Conservation (phyloP, 2,797 vertebrate genomes). For the Chiloscyllium punctatum region DNA sequence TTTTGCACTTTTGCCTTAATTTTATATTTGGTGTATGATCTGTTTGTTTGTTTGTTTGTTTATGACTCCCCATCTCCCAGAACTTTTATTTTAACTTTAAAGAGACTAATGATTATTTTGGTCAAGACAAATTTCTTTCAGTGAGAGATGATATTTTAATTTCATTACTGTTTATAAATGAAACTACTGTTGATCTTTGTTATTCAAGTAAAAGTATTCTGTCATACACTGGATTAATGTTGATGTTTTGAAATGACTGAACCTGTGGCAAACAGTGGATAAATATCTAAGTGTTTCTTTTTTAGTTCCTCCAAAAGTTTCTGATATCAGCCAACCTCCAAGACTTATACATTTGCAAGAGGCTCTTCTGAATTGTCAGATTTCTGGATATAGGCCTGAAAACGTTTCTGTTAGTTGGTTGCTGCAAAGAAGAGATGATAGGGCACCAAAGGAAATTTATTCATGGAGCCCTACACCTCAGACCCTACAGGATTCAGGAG, state of each 20-base stretch:
- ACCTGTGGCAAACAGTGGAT: neutral
- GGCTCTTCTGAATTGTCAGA: slow-evolving; percentile 5
- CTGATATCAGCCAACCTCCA: neutral
- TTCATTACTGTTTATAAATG: neutral
- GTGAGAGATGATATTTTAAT: neutral
- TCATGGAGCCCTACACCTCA: neutral
- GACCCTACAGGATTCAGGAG: neutral
- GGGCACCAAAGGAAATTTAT: neutral
- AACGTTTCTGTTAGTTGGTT: neutral
- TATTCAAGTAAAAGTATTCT: neutral
- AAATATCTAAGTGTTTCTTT: neutral
- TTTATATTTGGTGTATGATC: neutral
- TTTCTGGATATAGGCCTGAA: slow-evolving; percentile 7
- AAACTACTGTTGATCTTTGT: neutral
- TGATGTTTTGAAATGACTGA: neutral
- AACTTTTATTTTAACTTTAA: no score
- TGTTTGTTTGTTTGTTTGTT: neutral
- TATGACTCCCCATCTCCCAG: neutral
- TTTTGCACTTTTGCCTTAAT: neutral
- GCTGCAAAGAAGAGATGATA: neutral
- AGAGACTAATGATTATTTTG: neutral
- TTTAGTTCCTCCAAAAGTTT: slow-evolving; percentile 31
- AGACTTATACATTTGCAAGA: slow-evolving; percentile 15
- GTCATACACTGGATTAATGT: neutral
- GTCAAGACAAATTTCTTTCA: neutral